phyloP scores from a whole-genome alignment of 2,888 invertebrate genomes.

The Crepidodera aurea region DNA sequence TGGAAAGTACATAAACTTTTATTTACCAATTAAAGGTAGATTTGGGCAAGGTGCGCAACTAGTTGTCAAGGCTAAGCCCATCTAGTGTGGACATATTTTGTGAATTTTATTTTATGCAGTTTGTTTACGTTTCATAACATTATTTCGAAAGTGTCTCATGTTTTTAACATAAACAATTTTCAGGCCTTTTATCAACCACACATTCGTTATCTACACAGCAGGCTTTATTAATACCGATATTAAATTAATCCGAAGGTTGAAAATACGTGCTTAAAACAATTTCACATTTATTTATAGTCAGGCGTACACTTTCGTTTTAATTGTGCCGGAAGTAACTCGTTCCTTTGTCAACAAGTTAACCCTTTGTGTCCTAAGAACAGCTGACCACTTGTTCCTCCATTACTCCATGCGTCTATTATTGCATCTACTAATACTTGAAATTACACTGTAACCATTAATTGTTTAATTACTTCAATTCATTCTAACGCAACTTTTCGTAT shows the following conservation, averaged over 20 bases:
- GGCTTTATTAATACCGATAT: not conserved
- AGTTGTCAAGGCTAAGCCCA: slow-evolving; percentile 43
- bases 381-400: not conserved
- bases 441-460: too few relatives aligned
- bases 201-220: not conserved
- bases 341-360: not conserved
- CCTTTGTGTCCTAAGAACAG: not conserved
- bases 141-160: not conserved
- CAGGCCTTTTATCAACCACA: slow-evolving; percentile 1
- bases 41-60: slow-evolving; percentile 43
- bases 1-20: not conserved
- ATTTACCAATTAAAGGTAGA: slow-evolving; percentile 8
- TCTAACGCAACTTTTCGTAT: too few relatives aligned
- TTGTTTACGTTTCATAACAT: slow-evolving; percentile 2
- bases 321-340: not conserved
- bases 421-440: too few relatives aligned
- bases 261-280: not conserved
- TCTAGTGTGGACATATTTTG: slow-evolving; percentile 20
- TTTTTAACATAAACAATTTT: not conserved
- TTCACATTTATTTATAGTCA: not conserved
- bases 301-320: not conserved
- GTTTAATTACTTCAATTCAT: too few relatives aligned
- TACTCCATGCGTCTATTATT: too few relatives aligned
- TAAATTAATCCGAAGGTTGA: not conserved
- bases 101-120: slow-evolving; percentile 2